Base-by-base conservation (phyloP, 2,797 vertebrate genomes). In the Chaunax sp. region DNA sequence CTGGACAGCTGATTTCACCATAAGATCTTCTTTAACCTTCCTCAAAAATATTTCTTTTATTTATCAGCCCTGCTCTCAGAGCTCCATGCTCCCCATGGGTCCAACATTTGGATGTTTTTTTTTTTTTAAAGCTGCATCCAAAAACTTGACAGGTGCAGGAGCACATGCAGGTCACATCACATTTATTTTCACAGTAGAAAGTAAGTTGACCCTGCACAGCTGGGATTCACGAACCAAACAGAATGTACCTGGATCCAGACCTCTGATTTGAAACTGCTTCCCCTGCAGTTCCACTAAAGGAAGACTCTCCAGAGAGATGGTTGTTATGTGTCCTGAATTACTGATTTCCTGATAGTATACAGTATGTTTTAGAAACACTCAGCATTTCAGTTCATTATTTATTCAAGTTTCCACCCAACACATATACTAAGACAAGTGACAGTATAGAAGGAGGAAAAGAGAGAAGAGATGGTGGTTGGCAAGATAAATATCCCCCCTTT, bases 11-110 rank as follows among this genome's bases (percentile, higher is more conserved):
- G 40, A 74, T 69, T 67, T 58, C 33, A 64, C 54, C 56, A 35
- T 55, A 15, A 10, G 35, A 15, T 60, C 53, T 23, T 60, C 59
- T 72, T 75, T 75, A 72, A 77, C 78, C 65, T 54, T 44, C 66
- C 70, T 71, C 64, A 46, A 63, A 66, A 64, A 65, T 57, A 53
- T 65, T 69, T 55, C 15, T 6, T 33, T 66, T 70, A 79, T 81
- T 78, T 77, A 83, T 71, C 63, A 38, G 47, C 45, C 37, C 26
- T 15, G 1, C 60, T 37, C 45, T 43, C 55, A 38, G 41, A 37
- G 43, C 23, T 77, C 72, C 8, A 46, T 4, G 5, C 33, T 53
- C 60, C 53, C 20, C 3, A 20, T 18, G 52, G 43, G 51, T 11
- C 30, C 22, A 23, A 25, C 0, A 2, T 30, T 71, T 63, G 64